These are phyloP conservation scores for Drosophila kurseongensis DNA, from an alignment of 1,140 invertebrate species.

Conservation along the genomic window DNA sequence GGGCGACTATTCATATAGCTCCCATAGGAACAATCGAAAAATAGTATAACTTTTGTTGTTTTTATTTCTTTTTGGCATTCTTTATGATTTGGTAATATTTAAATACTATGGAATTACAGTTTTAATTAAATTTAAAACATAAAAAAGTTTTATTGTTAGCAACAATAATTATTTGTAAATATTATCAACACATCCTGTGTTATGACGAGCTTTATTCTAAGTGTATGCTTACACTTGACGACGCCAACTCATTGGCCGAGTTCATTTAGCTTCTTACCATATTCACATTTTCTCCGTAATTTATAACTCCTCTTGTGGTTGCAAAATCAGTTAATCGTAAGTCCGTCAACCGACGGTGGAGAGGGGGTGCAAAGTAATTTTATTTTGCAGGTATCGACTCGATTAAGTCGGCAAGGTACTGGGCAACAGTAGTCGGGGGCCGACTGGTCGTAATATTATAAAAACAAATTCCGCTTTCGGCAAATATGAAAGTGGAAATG, in stretches of 20 bases:
- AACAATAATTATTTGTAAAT: too few species aligned
- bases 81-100: too few species aligned
- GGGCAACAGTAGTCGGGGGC: constrained; percentile 46
- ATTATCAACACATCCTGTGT: too few species aligned
- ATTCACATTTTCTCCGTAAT: constrained; percentile 34
- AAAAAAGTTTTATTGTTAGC: too few species aligned
- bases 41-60: too few species aligned
- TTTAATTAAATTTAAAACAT: too few species aligned
- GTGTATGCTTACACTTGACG: background rate
- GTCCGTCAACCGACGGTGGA: too few species aligned
- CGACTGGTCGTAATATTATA: constrained; percentile 57
- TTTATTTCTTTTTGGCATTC: too few species aligned
- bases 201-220: background rate
- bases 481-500: constrained; percentile 75
- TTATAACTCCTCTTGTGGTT: constrained; percentile 31
- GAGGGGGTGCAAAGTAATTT: constrained; percentile 24
- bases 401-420: constrained; percentile 33
- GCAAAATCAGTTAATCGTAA: constrained; percentile 23
- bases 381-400: constrained; percentile 32
- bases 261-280: background rate
- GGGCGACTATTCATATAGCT: too few species aligned
- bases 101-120: too few species aligned
- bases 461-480: constrained; percentile 66
- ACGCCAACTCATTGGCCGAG: background rate
- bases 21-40: too few species aligned